Evolutionary conservation across 2,113 vertebrate genomes (phyloP), one percentile per base, ranked within the genome.

Genomic region (Coptodon bakossiorum): DNA sequence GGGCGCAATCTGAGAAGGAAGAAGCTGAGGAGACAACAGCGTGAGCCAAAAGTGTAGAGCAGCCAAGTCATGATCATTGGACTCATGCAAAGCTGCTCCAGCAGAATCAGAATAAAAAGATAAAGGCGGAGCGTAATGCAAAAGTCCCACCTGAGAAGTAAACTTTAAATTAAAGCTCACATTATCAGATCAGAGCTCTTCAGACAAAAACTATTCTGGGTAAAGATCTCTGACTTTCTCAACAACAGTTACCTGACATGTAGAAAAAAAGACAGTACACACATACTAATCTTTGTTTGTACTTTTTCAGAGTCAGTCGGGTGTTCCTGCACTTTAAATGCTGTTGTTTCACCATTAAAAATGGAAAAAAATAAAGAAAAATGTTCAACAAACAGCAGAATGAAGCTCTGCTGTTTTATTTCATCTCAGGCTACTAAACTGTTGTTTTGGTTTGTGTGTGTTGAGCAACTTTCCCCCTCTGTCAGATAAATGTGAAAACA

Each of bases 1-100:
- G 78, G 89, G 85, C 78, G 85, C 78, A 86, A 80, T 68, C 31
- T 50, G 87, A 83, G 56, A 66, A 6, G 52, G 14, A 43, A 38
- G 31, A 31, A 11, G 22, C 43, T 61, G 10, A 50, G 48, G 22
- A 80, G 43, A 84, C 19, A 48, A 22, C 7, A 68, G 40, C 13
- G 36, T 11, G 43, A 81, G 16, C 7, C 38, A 24, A 88, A 11
- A 9, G 83, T 68, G 90, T 81, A 14, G 61, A 66, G 61, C 61
- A 3, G 61, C 61, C 61, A 36, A 71, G 12, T 4, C 12, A 4
- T 16, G 40, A 7, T 45, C 0, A 17, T 2, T 73, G 40, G 24
- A 45, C 22, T 45, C 5, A 29, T 29, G 40, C 1, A 73, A 73
- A 73, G 40, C 40, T 45, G 22, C 0, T 73, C 14, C 0, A 7